Conservation (phyloP, 2,113 vertebrate species). For the Etheostoma spectabile region DNA sequence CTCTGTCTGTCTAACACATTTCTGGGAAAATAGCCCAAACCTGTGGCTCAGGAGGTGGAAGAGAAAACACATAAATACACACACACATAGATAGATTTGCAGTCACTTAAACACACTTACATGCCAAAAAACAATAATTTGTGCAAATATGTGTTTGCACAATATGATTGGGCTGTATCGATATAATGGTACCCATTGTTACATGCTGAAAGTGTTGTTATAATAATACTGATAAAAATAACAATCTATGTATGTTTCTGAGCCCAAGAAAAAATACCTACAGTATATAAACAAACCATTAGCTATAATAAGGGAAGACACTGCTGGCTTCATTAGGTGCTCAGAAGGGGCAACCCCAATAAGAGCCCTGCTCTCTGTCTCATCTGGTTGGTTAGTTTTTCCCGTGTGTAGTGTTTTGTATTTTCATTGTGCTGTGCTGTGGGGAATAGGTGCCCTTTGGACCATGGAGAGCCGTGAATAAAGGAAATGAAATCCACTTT, state of each 20-base stretch:
- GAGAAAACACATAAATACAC: conserved; percentile 24
- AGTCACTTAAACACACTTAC: neutral
- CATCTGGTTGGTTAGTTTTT: conserved; percentile 55
- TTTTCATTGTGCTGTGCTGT: conserved; percentile 32
- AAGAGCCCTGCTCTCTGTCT: conserved; percentile 33
- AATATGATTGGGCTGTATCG: neutral
- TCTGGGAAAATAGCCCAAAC: conserved; percentile 76
- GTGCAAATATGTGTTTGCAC: conserved; percentile 24
- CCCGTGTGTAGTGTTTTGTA: conserved; percentile 22
- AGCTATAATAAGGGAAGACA: conserved; percentile 55
- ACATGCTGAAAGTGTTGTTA: conserved; percentile 41
- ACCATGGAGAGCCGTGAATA: conserved; percentile 15
- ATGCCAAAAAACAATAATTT: conserved; percentile 28
- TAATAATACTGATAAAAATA: conserved; percentile 47
- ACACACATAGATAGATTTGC: conserved; percentile 8
- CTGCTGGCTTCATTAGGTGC: conserved; percentile 55
- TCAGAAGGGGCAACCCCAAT: conserved; percentile 47
- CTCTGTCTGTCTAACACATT: conserved; percentile 73
- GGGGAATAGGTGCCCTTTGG: conserved; percentile 40
- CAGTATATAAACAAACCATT: conserved; percentile 61
- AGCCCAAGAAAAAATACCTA: conserved; percentile 39
- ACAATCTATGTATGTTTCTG: conserved; percentile 37
- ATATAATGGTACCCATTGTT: conserved; percentile 39
- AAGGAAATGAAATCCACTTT: conserved; percentile 15
- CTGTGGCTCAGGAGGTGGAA: conserved; percentile 58